Base-by-base conservation (phyloP, 2,797 vertebrate species). In the Acropternis orthonyx region DNA sequence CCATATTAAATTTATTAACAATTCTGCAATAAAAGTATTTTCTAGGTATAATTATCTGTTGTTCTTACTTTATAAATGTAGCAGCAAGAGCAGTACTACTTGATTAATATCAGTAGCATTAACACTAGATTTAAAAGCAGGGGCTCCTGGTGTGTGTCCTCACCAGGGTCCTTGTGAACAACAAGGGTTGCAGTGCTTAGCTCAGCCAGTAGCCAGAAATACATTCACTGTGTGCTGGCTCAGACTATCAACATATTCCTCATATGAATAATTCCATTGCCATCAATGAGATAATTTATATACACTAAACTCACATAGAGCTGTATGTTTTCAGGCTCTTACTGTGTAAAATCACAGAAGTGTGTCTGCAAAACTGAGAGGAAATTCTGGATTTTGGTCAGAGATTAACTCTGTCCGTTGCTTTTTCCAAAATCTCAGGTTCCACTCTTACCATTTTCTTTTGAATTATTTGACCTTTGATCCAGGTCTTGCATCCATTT, bases 1-100 rank as follows among this genome's bases (percentile, higher is more conserved):
- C 73, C 37, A n/a, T 66, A 69, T 78, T 89, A 91, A 84, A 92
- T 91, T 86, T 88, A 74, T 76, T 92, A 96, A 81, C n/a, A 54
- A 36, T 74, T 88, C 61, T 74, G 41, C 76, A 84, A 81, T 73
- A 67, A 51, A 93, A 93, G 17, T 51, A 71, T 67, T 82, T 81
- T 85, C 63, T 74, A 75, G 39, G 18, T 61, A 41, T 61, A 69
- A 73, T 80, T 88, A 67, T 55, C 66, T 66, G 23, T 87, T 84
- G 13, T 81, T 81, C 27, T 59, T 72, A 43, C 39, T 78, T 88
- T 61, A 30, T 76, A 88, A 69, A 81, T 44, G 18, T 20, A 84
- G 52, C 44, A 86, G 72, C 28, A 74, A 81, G 66, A 84, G 37
- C 30, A 84, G 20, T n/a, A 37, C 48, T 67, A 21, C 32, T 78